Evolutionary conservation across 2,113 vertebrate genomes (phyloP).

Genomic region (Zosterops lateralis): DNA sequence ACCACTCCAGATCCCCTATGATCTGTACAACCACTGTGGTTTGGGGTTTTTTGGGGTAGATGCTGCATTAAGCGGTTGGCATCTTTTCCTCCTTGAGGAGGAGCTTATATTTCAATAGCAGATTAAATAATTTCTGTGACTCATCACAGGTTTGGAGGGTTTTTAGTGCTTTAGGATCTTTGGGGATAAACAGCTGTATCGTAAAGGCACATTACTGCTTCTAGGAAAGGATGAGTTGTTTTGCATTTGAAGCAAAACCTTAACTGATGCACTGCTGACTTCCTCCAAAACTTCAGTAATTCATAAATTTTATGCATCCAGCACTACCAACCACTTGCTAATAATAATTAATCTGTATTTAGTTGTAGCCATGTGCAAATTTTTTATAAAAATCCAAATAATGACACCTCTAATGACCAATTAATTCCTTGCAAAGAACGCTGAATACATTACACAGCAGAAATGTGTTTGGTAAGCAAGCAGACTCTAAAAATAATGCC

Average conservation of each 20-base stretch:
- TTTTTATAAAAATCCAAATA: neutral
- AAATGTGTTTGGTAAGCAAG: neutral
- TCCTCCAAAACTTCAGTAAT: neutral
- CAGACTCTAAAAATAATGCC: neutral
- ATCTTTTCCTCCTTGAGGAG: slow-evolving; percentile 17
- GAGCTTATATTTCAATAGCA: neutral
- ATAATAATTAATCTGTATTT: neutral
- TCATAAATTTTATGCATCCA: neutral
- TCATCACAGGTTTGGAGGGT: neutral
- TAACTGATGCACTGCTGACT: slow-evolving; percentile 9
- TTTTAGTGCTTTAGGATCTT: neutral
- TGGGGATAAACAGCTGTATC: slow-evolving; percentile 4
- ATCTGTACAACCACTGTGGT: neutral
- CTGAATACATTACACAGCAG: neutral
- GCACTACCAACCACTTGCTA: neutral
- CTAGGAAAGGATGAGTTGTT: neutral
- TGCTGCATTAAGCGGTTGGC: neutral
- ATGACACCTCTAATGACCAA: neutral
- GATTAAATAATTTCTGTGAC: slow-evolving; percentile 3
- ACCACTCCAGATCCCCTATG: neutral
- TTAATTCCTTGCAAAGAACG: neutral
- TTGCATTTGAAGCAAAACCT: slow-evolving; percentile 28
- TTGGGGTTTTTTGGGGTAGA: neutral
- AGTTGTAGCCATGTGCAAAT: neutral
- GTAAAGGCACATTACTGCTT: neutral